These are phyloP conservation scores for Pimpla rufipes DNA, from an alignment of 2,888 invertebrate species.

Conservation along the genomic window DNA sequence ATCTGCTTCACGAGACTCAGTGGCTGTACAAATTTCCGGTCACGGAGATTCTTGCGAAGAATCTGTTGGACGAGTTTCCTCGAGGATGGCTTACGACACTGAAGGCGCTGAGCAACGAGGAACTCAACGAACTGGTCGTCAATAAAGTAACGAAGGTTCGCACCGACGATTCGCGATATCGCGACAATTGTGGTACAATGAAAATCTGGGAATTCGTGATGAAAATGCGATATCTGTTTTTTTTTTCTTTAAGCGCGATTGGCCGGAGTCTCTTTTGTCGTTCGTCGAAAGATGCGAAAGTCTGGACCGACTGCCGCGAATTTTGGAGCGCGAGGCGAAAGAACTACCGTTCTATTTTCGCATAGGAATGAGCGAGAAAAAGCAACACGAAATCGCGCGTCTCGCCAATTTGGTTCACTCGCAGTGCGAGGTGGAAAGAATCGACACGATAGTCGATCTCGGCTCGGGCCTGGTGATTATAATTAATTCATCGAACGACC, in stretches of 20 bases:
- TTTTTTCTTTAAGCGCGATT: slow-evolving; percentile 77
- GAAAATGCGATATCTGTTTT: slow-evolving; percentile 5
- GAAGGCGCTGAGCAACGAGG: slow-evolving; percentile 82
- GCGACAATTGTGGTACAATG: neutral
- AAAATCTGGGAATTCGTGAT: neutral
- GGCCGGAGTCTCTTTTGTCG: slow-evolving; percentile 84
- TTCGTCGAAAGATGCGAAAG: slow-evolving; percentile 82
- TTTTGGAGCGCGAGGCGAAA: slow-evolving; percentile 26
- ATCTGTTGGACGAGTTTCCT: slow-evolving; percentile 87
- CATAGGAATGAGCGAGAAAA: slow-evolving; percentile 87
- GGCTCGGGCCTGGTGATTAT: slow-evolving; percentile 90
- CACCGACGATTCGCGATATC: neutral
- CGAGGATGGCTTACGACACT: slow-evolving; percentile 86
- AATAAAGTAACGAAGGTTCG: slow-evolving; percentile 76
- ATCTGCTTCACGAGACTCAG: slow-evolving; percentile 87
- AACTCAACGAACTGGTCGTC: slow-evolving; percentile 85
- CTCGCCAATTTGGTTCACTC: slow-evolving; percentile 87
- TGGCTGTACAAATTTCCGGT: slow-evolving; percentile 90
- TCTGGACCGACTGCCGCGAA: slow-evolving; percentile 79
- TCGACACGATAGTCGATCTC: slow-evolving; percentile 89
- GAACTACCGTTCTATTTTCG: slow-evolving; percentile 80
- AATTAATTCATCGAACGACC: neutral
- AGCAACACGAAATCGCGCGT: slow-evolving; percentile 90
- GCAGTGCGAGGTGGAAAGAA: slow-evolving; percentile 85
- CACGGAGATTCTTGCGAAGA: slow-evolving; percentile 88